Percentiles rank a stretch among this genome's conserved stretches.
These are phyloP conservation scores for Epizoanthus illoricatus DNA, from an alignment of 92 coral and sea anemone genomes.

Conservation along the genomic window DNA sequence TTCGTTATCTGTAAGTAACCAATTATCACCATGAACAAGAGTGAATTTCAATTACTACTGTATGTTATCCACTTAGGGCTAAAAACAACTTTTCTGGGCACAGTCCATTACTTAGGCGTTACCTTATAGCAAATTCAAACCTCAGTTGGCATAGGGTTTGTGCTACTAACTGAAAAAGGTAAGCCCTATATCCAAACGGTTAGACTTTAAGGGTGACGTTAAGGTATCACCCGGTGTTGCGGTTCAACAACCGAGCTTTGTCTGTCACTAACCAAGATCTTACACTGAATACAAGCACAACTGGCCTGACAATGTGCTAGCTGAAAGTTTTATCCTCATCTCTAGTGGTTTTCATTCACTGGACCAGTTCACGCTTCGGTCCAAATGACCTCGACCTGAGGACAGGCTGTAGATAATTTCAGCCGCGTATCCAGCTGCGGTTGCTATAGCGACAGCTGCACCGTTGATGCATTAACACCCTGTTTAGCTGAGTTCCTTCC, in stretches of 20 bases:
- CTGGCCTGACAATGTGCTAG: conserved; percentile 22
- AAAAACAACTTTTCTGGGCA: background rate
- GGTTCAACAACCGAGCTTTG: too few relatives aligned
- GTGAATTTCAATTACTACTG: background rate
- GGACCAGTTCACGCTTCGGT: conserved; percentile 14
- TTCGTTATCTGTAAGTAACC: background rate
- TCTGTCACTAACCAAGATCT: conserved; percentile 23
- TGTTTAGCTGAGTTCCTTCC: conserved; percentile 9
- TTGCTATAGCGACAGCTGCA: conserved; percentile 27
- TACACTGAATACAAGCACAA: conserved; percentile 38
- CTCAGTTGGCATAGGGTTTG: conserved; percentile 1
- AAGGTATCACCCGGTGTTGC: background rate
- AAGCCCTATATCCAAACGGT: conserved; percentile 1
- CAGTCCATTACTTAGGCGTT: conserved; percentile 18
- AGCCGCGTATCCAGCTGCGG: conserved; percentile 43
- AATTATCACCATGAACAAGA: background rate
- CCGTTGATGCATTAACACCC: conserved; percentile 34
- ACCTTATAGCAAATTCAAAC: conserved; percentile 29
- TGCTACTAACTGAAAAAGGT: conserved; percentile 13
- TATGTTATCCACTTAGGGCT: background rate
- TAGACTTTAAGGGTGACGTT: conserved; percentile 16
- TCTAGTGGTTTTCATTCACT: conserved; percentile 24
- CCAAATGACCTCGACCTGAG: conserved; percentile 26
- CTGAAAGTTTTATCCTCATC: conserved; percentile 42
- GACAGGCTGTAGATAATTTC: conserved; percentile 28